A percentile compares a stretch with the other conserved stretches of the same genome.
Conservation (phyloP, 1,140 invertebrate genomes). For the Cydia splendana region DNA sequence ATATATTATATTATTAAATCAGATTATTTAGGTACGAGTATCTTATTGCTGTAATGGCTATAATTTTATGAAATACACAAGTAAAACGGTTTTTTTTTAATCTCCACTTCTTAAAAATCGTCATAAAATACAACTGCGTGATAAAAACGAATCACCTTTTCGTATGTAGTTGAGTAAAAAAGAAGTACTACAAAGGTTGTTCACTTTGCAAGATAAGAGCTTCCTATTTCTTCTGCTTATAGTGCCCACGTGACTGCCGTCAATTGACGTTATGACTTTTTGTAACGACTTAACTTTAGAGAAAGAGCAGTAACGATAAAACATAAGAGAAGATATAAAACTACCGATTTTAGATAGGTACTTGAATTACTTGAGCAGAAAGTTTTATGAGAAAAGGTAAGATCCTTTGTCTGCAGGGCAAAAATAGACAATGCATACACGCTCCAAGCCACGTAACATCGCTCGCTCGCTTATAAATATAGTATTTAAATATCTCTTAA, state of each 20-base stretch:
- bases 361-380: constrained; percentile 5
- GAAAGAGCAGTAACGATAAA: constrained; percentile 26
- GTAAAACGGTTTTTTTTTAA: too few relatives aligned
- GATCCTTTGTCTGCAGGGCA: neutral
- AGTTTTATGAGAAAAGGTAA: constrained; percentile 13
- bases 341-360: constrained; percentile 15
- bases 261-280: constrained; percentile 22
- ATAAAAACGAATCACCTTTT: too few relatives aligned
- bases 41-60: too few relatives aligned
- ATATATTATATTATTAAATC: too few relatives aligned
- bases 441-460: neutral
- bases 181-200: too few relatives aligned
- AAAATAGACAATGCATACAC: neutral
- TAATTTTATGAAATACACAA: too few relatives aligned
- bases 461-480: neutral
- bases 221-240: neutral
- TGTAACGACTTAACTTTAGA: constrained; percentile 23
- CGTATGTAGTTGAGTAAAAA: neutral
- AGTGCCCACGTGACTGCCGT: neutral
- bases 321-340: constrained; percentile 24
- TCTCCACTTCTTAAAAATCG: too few relatives aligned
- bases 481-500: neutral
- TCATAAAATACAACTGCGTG: too few relatives aligned
- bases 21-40: too few relatives aligned
- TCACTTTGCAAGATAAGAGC: too few relatives aligned